Conservation (phyloP, 2,888 invertebrate genomes). For the Drosophila setosimentum region DNA sequence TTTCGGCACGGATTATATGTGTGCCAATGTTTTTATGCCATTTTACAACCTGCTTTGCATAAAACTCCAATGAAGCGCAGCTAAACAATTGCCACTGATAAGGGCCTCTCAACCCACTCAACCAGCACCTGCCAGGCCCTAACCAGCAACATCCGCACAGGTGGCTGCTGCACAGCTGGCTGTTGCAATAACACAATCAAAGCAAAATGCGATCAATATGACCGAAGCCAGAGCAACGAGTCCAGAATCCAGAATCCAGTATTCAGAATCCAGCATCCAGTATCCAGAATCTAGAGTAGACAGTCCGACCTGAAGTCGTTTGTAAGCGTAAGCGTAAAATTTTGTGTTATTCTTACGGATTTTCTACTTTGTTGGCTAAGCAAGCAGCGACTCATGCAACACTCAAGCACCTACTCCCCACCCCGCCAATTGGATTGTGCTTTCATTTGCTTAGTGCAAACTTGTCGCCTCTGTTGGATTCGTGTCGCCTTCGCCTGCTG, state of each 20-base stretch:
- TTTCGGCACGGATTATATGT: slow-evolving; percentile 50
- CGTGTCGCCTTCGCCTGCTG: slow-evolving; percentile 49
- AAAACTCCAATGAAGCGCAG: slow-evolving; percentile 75
- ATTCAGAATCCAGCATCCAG: too few species aligned
- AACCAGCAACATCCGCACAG: too few species aligned
- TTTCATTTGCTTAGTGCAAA: slow-evolving; percentile 76
- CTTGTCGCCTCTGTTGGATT: slow-evolving; percentile 78
- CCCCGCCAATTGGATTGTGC: slow-evolving; percentile 32
- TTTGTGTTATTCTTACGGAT: slow-evolving; percentile 83
- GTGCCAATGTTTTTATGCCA: slow-evolving; percentile 40
- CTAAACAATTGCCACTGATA: slow-evolving; percentile 74
- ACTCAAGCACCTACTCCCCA: background rate
- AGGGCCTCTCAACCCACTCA: slow-evolving; percentile 14
- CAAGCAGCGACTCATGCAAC: slow-evolving; percentile 56
- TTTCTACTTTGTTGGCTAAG: slow-evolving; percentile 83
- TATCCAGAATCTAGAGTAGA: background rate
- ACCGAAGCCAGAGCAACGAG: background rate
- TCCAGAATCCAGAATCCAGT: background rate
- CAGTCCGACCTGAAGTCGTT: slow-evolving; percentile 17
- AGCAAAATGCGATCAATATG: slow-evolving; percentile 40
- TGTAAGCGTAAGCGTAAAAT: slow-evolving; percentile 69
- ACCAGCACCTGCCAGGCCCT: slow-evolving; percentile 8
- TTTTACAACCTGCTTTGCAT: slow-evolving; percentile 69
- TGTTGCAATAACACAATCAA: slow-evolving; percentile 45
- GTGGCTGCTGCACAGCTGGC: slow-evolving; percentile 16